Base-by-base conservation (phyloP, 2,113 vertebrate species). In the Catharus fuscescens region DNA sequence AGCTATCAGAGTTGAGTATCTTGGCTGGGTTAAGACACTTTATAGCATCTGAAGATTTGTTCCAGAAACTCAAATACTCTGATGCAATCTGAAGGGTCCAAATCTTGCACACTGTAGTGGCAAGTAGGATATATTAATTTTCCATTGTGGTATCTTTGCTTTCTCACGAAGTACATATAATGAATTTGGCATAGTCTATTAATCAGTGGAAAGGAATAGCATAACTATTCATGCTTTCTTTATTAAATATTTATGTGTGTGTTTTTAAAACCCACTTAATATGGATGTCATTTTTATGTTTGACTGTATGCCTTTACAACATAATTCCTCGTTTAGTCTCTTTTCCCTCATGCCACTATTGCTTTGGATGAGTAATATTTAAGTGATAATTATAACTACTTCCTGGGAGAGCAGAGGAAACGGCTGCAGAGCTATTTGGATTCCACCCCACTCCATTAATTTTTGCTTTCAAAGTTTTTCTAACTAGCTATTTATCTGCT, bases 371-470 rank as follows among this genome's bases (percentile, higher is more conserved):
- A 80, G 29, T 90, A 81, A 86, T 70, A 86, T 57, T 81, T 82
- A 67, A 93, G 56, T 67, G 64, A 86, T 80, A 64, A 91, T 89
- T 73, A 13, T 26, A 90, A 89, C 90, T 88, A 70, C 94, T 96
- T 96, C 91, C 96, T 94, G 95, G 92, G 78, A 95, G 84, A 96
- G 92, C 92, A 93, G 85, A 96, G 85, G 54, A 82, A 82, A 50
- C 11, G 18, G 89, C 94, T 93, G 80, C 89, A 73, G 56, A 93
- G 72, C 71, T 82, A 19, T 73, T 90, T 92, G 92, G 78, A 85
- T 79, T 80, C 56, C 77, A 90, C n/a, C 79, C 61, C 38, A 73
- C 29, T 84, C 57, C 88, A 66, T 92, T 93, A 40, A 54, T 87
- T 96, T 94, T 92, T 85, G 45, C 64, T 93, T 71, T 48, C 32